Evolutionary conservation across 92 coral and sea anemone genomes (phyloP).

Genomic region (Anthopleura xanthogrammica): DNA sequence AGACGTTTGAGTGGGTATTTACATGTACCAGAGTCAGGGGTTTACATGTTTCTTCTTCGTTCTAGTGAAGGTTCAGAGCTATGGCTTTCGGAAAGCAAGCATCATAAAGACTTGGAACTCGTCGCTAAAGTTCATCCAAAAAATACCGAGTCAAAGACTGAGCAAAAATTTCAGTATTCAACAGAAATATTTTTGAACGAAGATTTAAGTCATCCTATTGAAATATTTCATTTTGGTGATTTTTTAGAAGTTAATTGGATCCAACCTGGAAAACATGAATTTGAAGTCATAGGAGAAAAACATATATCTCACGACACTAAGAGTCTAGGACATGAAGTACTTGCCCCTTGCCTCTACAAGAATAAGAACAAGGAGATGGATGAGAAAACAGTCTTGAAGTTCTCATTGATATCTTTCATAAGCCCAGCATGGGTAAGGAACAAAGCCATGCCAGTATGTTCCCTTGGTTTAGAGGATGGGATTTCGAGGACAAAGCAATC

Average conservation of each 20-base stretch:
- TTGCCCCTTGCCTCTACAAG: neutral
- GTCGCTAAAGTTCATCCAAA: conserved; percentile 23
- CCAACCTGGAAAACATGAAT: conserved; percentile 52
- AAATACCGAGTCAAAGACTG: conserved; percentile 10
- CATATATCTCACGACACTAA: conserved; percentile 45
- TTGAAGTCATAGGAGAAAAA: conserved; percentile 38
- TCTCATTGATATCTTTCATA: conserved; percentile 57
- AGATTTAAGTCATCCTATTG: conserved; percentile 44
- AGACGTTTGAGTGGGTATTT: conserved; percentile 61
- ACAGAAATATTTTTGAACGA: conserved; percentile 45
- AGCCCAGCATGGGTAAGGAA: conserved; percentile 54
- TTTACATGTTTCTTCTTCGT: conserved; percentile 60
- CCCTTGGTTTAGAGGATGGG: neutral
- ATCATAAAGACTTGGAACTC: conserved; percentile 27
- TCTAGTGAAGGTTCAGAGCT: conserved; percentile 76
- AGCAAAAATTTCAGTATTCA: conserved; percentile 42
- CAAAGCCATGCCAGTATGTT: conserved; percentile 50
- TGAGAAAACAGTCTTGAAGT: conserved; percentile 10
- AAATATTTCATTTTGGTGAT: conserved; percentile 57
- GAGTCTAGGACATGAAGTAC: conserved; percentile 2
- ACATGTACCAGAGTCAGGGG: conserved; percentile 63
- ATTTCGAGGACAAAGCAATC: neutral
- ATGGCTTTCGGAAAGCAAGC: conserved; percentile 53
- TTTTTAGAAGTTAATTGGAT: conserved; percentile 73
- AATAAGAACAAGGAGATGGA: neutral